Conservation (phyloP, 2,797 vertebrate genomes). For the Natrix natrix region DNA sequence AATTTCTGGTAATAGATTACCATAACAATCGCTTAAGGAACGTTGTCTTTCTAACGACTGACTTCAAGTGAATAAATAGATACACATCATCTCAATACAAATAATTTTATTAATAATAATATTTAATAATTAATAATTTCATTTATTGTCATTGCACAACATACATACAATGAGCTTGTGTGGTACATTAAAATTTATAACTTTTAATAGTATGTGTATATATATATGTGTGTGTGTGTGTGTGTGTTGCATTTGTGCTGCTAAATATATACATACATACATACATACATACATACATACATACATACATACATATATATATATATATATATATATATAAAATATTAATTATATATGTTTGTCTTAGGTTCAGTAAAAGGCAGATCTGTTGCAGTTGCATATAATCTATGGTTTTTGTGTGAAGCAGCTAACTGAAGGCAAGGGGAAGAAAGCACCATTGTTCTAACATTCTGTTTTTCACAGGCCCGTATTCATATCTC, state of each 20-base stretch:
- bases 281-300: too few relatives aligned
- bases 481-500: conserved; percentile 86
- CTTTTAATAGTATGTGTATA: conserved; percentile 24
- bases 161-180: neutral
- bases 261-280: neutral
- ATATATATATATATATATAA: neutral
- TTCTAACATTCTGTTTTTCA: conserved; percentile 75
- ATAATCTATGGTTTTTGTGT: conserved; percentile 61
- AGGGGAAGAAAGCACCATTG: conserved; percentile 78
- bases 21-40: neutral
- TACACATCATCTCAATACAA: neutral
- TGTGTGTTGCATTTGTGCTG: too few relatives aligned
- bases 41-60: neutral
- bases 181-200: conserved; percentile 38
- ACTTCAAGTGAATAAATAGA: neutral
- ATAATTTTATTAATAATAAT: too few relatives aligned
- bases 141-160: too few relatives aligned
- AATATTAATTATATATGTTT: neutral
- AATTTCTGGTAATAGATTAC: neutral
- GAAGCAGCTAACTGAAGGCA: conserved; percentile 62
- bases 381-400: conserved; percentile 39
- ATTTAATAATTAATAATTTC: too few relatives aligned
- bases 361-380: conserved; percentile 32
- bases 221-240: too few relatives aligned
- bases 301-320: too few relatives aligned